A percentile compares a stretch with the other conserved stretches of the same genome.
phyloP scores from a whole-genome alignment of 2,797 vertebrate species.

The Sebastes vulpes region DNA sequence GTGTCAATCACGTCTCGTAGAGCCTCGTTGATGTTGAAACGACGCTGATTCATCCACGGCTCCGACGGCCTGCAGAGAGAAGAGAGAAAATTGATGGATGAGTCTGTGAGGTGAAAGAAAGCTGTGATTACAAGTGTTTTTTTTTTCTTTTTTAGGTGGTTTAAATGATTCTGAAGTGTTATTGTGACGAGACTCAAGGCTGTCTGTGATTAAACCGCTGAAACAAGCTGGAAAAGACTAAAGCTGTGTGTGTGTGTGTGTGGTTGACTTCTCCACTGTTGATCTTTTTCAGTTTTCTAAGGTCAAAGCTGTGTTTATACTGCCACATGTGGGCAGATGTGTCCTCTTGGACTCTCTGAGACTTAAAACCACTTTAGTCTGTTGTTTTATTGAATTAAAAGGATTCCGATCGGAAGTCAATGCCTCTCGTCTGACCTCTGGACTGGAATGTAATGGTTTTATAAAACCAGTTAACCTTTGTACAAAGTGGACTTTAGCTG shows the following conservation, averaged over 20 bases:
- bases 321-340: not conserved
- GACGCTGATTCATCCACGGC: not conserved
- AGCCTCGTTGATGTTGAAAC: not conserved
- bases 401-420: conserved; percentile 43
- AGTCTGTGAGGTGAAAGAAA: conserved; percentile 1
- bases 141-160: not conserved
- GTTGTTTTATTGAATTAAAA: conserved; percentile 6
- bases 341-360: not conserved
- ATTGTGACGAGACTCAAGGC: conserved; percentile 17
- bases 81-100: not conserved
- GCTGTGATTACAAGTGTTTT: conserved; percentile 6
- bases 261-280: not conserved
- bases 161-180: conserved; percentile 6
- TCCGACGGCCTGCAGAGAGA: not conserved
- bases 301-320: not conserved
- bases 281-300: conserved; percentile 2
- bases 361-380: not conserved
- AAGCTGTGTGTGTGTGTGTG: not conserved
- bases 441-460: not conserved
- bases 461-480: conserved; percentile 4
- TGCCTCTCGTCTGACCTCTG: not conserved
- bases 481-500: not conserved
- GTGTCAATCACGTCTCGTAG: not conserved
- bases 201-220: not conserved
- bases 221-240: conserved; percentile 16